Conservation (phyloP, 2,888 invertebrate species). For the Leptopilina drosophilae region DNA sequence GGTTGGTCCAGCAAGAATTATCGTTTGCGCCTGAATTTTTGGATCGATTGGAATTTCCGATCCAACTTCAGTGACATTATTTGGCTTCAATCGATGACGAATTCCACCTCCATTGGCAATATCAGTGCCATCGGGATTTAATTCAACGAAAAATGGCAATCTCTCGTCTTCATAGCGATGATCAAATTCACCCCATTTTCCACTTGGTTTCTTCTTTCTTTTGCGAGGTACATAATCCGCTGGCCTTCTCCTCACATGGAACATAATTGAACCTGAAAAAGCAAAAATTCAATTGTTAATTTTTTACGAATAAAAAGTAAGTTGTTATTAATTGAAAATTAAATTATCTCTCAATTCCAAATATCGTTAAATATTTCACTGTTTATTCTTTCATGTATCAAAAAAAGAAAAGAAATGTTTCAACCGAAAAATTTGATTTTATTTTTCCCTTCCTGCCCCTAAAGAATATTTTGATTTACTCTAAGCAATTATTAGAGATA, state of each 20-base stretch:
- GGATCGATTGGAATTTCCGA: constrained; percentile 85
- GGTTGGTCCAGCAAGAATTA: constrained; percentile 92
- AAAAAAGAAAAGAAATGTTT: too few species aligned
- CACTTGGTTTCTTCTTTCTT: constrained; percentile 88
- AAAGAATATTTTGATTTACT: too few species aligned
- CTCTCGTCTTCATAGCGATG: constrained; percentile 78
- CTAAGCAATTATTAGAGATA: too few species aligned
- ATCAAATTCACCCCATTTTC: constrained; percentile 79
- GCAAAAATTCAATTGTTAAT: neutral
- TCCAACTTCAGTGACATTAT: constrained; percentile 84
- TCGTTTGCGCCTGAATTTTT: constrained; percentile 76
- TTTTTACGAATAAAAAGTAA: neutral
- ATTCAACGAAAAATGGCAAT: constrained; percentile 86
- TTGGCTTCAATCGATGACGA: constrained; percentile 79
- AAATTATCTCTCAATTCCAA: neutral
- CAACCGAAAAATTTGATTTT: too few species aligned
- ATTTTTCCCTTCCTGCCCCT: too few species aligned
- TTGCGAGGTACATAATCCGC: constrained; percentile 93
- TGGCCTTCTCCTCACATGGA: constrained; percentile 95
- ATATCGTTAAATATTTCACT: too few species aligned
- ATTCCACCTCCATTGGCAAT: constrained; percentile 73
- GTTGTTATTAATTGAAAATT: neutral
- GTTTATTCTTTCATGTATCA: too few species aligned
- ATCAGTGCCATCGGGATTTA: constrained; percentile 86
- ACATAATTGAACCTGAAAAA: constrained; percentile 93